A percentile compares a stretch with the other conserved stretches of the same genome.
Evolutionary conservation across 2,888 invertebrate genomes (phyloP).

Genomic region (Caenorhabditis uteleia): DNA sequence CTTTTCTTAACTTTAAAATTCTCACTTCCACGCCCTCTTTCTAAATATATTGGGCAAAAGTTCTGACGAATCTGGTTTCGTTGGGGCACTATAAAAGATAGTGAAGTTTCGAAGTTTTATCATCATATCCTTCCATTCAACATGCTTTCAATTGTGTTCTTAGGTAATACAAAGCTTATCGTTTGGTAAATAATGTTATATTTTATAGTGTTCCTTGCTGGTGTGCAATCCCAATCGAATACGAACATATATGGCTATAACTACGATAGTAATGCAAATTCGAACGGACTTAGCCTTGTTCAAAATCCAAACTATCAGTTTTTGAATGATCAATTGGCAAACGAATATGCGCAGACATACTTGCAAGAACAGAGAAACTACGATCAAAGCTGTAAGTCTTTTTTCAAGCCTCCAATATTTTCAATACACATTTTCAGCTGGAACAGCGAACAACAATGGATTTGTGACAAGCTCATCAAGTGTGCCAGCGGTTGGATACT

Average conservation of each 20-base stretch:
- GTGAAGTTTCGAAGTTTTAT: no score
- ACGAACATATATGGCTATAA: conserved; percentile 53
- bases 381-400: conserved; percentile 14
- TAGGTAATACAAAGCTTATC: no score
- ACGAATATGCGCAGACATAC: conserved; percentile 44
- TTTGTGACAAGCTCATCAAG: conserved; percentile 16
- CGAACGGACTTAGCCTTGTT: conserved; percentile 32
- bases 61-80: no score
- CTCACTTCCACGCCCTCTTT: no score
- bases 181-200: no score
- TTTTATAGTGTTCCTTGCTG: no score
- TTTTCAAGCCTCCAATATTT: neutral
- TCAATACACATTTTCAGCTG: neutral
- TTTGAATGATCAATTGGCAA: conserved; percentile 43
- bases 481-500: conserved; percentile 30
- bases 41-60: no score
- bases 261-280: conserved; percentile 31
- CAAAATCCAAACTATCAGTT: conserved; percentile 51
- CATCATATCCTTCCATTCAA: no score
- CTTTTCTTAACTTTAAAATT: no score
- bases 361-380: conserved; percentile 19
- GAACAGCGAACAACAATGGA: conserved; percentile 3
- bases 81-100: no score
- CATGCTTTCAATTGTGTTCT: no score
- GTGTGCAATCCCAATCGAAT: no score